These are phyloP conservation scores for Lota lota DNA, from an alignment of 2,113 vertebrate species.

Conservation along the genomic window DNA sequence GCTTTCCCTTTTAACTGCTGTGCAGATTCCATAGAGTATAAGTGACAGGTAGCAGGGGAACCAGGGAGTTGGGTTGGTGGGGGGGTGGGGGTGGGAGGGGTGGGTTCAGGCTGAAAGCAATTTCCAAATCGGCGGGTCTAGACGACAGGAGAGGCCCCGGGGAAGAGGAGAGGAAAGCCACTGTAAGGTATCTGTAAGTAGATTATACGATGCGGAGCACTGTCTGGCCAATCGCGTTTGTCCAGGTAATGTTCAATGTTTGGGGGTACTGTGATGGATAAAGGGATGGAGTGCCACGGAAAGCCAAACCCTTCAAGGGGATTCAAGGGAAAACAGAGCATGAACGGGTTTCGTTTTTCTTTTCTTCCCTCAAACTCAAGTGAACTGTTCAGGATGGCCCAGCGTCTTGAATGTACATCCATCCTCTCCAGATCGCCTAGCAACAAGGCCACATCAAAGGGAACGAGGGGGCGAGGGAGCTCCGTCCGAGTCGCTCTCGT, in stretches of 20 bases:
- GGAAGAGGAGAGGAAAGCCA: slow-evolving; percentile 24
- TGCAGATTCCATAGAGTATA: slow-evolving; percentile 47
- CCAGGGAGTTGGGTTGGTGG: neutral
- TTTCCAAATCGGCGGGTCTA: slow-evolving; percentile 35
- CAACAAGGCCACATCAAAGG: slow-evolving; percentile 51
- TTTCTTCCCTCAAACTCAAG: too few species aligned
- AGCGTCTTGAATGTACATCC: too few species aligned
- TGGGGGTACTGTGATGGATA: slow-evolving; percentile 28
- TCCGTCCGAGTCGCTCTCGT: too few species aligned
- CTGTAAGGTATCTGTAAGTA: slow-evolving; percentile 61
- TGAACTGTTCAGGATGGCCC: too few species aligned
- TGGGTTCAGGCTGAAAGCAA: slow-evolving; percentile 47
- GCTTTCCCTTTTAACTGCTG: slow-evolving; percentile 52
- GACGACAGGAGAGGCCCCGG: slow-evolving; percentile 7
- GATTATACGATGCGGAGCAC: slow-evolving; percentile 50
- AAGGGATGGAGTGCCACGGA: slow-evolving; percentile 10
- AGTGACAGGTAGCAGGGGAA: slow-evolving; percentile 55
- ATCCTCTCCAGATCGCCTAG: slow-evolving; percentile 42
- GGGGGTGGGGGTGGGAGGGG: slow-evolving; percentile 1
- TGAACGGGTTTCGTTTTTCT: neutral
- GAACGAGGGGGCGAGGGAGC: neutral
- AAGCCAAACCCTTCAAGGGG: slow-evolving; percentile 30
- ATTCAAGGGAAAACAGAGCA: slow-evolving; percentile 33
- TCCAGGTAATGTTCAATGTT: slow-evolving; percentile 36
- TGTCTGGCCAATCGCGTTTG: slow-evolving; percentile 37